A percentile compares a stretch with the other conserved stretches of the same genome.
Evolutionary conservation across 2,888 invertebrate species (phyloP).

Genomic region (Yponomeuta evonymella): DNA sequence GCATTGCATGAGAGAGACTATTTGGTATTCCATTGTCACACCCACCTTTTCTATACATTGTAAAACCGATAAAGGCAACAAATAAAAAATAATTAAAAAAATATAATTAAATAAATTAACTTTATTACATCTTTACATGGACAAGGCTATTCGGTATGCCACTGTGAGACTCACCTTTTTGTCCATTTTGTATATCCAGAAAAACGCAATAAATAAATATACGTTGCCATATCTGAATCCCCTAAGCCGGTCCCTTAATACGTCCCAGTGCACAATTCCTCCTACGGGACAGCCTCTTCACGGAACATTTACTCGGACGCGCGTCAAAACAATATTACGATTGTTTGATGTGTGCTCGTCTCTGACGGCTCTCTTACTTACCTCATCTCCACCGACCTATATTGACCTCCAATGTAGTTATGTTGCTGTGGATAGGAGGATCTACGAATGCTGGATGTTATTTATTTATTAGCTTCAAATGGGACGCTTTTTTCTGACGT

Average conservation of each 20-base stretch:
- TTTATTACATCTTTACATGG: too few relatives aligned
- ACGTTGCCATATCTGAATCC: too few relatives aligned
- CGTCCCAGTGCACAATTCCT: neutral
- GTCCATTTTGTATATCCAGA: too few relatives aligned
- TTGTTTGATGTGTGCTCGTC: neutral
- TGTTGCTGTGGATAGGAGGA: neutral
- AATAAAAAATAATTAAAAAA: too few relatives aligned
- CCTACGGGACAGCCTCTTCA: neutral
- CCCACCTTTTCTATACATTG: too few relatives aligned
- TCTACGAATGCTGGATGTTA: neutral
- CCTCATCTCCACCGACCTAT: neutral
- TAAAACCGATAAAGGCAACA: too few relatives aligned
- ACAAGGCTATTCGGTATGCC: too few relatives aligned
- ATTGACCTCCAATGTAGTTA: neutral
- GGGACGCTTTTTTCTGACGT: neutral
- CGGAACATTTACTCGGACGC: neutral
- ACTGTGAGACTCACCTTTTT: too few relatives aligned
- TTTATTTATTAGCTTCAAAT: neutral
- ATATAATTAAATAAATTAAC: too few relatives aligned
- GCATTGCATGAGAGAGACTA: too few relatives aligned
- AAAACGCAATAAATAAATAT: too few relatives aligned
- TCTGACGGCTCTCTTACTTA: neutral
- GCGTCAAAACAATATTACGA: slow-evolving; percentile 3
- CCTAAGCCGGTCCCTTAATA: neutral
- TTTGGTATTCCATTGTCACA: too few relatives aligned